Percentiles rank a stretch among this genome's conserved stretches.
Conservation (phyloP, 2,888 invertebrate species). For the Troides helena region DNA sequence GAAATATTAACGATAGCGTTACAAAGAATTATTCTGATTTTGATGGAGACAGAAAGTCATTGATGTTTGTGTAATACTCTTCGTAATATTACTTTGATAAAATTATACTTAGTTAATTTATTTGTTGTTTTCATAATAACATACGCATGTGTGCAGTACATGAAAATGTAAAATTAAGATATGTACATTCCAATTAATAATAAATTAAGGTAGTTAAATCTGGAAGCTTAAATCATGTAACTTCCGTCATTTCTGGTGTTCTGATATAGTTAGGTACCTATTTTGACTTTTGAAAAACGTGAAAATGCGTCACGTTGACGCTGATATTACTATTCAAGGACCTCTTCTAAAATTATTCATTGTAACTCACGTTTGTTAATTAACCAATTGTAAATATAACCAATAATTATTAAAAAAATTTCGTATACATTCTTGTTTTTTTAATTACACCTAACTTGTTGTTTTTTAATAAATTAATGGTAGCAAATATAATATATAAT, state of each 20-base stretch:
- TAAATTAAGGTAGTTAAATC: slow-evolving; percentile 37
- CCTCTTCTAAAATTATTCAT: slow-evolving; percentile 65
- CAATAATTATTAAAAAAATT: slow-evolving; percentile 74
- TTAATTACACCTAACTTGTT: background rate
- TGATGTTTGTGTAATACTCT: background rate
- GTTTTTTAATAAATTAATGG: background rate
- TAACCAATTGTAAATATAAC: slow-evolving; percentile 79
- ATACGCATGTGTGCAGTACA: slow-evolving; percentile 10
- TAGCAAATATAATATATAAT: too few species aligned
- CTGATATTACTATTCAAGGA: slow-evolving; percentile 51
- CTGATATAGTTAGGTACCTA: slow-evolving; percentile 37
- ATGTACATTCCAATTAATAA: slow-evolving; percentile 56
- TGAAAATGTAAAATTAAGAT: slow-evolving; percentile 36
- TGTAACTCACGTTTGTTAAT: slow-evolving; percentile 78
- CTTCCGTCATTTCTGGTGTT: slow-evolving; percentile 54
- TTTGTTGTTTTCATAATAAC: background rate
- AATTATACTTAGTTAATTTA: background rate
- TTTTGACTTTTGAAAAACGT: slow-evolving; percentile 57
- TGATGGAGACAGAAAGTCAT: slow-evolving; percentile 9
- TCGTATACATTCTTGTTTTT: slow-evolving; percentile 13
- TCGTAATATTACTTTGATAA: background rate
- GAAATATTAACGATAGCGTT: too few species aligned
- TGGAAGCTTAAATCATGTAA: slow-evolving; percentile 41
- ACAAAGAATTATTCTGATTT: background rate
- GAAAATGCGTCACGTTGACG: slow-evolving; percentile 51